phyloP scores from a whole-genome alignment of 2,888 invertebrate genomes.

The Apoda limacodes region DNA sequence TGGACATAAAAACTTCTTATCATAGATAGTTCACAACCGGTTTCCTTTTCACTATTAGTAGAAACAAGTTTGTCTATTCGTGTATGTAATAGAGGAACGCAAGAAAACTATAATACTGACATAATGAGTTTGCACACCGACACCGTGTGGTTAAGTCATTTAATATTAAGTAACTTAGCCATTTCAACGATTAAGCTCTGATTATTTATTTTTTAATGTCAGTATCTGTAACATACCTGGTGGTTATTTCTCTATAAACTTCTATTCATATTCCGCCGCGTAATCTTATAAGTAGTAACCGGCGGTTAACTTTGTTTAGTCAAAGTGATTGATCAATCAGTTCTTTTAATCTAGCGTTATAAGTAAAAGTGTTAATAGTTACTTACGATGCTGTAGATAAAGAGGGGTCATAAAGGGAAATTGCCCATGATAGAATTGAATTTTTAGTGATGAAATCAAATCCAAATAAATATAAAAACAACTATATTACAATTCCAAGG shows the following conservation, averaged over 20 bases:
- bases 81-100: constrained; percentile 35
- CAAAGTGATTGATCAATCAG: neutral
- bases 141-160: constrained; percentile 30
- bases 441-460: too few species aligned
- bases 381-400: too few species aligned
- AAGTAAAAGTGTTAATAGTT: too few species aligned
- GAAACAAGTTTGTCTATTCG: too few species aligned
- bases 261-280: neutral
- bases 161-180: constrained; percentile 26
- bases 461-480: too few species aligned
- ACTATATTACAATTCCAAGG: too few species aligned
- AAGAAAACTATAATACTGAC: constrained; percentile 51
- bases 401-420: too few species aligned
- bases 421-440: too few species aligned
- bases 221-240: constrained; percentile 25
- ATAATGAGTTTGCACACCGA: constrained; percentile 40
- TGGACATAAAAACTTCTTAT: too few species aligned
- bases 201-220: constrained; percentile 30
- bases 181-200: constrained; percentile 22
- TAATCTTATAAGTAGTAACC: neutral
- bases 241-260: constrained; percentile 2
- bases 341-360: neutral
- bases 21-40: too few species aligned
- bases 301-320: neutral
- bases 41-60: too few species aligned